Base-by-base conservation (phyloP, 2,797 vertebrate species). In the Lacerta agilis region DNA sequence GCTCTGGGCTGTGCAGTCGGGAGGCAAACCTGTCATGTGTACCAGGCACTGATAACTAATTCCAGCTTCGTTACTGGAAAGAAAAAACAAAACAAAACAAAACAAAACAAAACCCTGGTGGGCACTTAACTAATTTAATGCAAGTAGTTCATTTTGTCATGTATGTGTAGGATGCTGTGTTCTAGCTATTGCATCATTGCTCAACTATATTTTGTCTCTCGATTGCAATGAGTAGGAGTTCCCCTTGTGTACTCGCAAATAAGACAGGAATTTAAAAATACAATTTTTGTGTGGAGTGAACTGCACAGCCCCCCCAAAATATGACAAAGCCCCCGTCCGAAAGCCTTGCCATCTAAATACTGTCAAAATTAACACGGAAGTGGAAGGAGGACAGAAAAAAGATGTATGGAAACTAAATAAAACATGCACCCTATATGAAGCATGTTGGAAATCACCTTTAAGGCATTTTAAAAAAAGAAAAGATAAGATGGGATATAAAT, bases 221-320 rank as follows among this genome's bases (percentile, higher is more conserved):
- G 67, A 6, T 67, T 91, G 78, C 13, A 20, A 82, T 10, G 84
- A n/a, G 66, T 76, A 72, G 41, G 13, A 43, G 9, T 79, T 1
- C 69, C 84, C 23, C 58, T 55, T 86, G 2, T 43, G 2, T 27
- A 43, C 1, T 33, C 0, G 0, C 2, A 87, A 33, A 83, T 3
- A n/a, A 45, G 4, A 2, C 80, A 41, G 79, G 43, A 89, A 41
- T 88, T 88, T 15, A 86, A 89, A 64, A 85, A 61, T 20, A 76
- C n/a, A 18, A 55, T 64, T 75, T 27, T 36, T 73, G 8, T 29
- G 55, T 73, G 55, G 20, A 58, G 25, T 73, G 4, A 80, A 36
- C 49, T 61, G 38, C n/a, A 43, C 7, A n/a, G 8, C 33, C 72
- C 33, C 72, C 11, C 8, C 38, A 6, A 23, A 72, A 27, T 41